Conservation (phyloP, 2,888 invertebrate genomes). For the Sturmia bella region DNA sequence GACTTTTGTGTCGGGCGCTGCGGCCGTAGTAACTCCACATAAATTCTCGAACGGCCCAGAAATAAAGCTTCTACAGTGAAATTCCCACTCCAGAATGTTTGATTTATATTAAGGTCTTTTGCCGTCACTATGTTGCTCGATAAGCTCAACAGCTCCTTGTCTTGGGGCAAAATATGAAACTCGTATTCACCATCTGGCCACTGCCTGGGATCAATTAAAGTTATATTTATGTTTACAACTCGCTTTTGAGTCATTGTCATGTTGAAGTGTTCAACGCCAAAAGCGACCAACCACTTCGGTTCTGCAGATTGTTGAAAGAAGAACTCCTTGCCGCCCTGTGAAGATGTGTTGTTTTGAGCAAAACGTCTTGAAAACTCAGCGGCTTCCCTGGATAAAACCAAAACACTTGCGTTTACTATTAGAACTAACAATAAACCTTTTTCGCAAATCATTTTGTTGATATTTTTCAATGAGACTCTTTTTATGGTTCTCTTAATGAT, state of each 20-base stretch:
- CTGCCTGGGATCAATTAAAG: conserved; percentile 51
- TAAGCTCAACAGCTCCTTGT: conserved; percentile 69
- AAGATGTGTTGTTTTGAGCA: neutral
- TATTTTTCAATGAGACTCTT: too few relatives aligned
- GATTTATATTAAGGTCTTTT: conserved; percentile 54
- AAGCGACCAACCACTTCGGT: conserved; percentile 65
- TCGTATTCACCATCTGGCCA: conserved; percentile 66
- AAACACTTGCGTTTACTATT: conserved; percentile 35
- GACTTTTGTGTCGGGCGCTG: too few relatives aligned
- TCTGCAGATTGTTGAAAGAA: neutral
- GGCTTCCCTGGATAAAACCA: neutral
- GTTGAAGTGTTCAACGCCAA: conserved; percentile 54
- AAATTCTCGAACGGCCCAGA: conserved; percentile 74
- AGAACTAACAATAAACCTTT: conserved; percentile 26
- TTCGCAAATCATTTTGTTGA: conserved; percentile 40
- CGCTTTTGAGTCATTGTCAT: conserved; percentile 68
- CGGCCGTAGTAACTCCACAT: conserved; percentile 69
- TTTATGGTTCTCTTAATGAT: neutral
- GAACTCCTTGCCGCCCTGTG: neutral
- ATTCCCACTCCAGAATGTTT: conserved; percentile 68
- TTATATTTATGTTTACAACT: conserved; percentile 64
- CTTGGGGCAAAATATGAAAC: conserved; percentile 65
- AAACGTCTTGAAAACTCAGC: neutral
- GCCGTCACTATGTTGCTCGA: conserved; percentile 71
- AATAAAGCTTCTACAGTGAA: conserved; percentile 71